Evolutionary conservation across 2,797 vertebrate species (phyloP).

Genomic region (Aplochiton taeniatus): DNA sequence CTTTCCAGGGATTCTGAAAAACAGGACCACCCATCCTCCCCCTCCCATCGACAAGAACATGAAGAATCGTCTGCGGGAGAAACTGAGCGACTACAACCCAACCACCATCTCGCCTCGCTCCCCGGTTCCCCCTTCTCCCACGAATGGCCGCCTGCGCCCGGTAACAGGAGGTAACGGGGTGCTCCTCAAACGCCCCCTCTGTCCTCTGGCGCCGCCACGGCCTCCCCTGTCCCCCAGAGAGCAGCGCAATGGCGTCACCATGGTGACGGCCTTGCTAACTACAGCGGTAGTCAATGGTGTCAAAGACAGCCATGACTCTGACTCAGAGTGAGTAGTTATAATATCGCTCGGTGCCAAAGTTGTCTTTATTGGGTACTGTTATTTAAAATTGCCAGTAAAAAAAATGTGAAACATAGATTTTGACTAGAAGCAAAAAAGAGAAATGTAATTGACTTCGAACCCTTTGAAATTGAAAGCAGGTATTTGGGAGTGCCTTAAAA

Average conservation of each 20-base stretch:
- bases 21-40: conserved; percentile 83
- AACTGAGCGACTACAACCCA: conserved; percentile 76
- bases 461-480: too few relatives aligned
- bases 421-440: too few relatives aligned
- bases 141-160: conserved; percentile 67
- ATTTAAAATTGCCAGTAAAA: too few relatives aligned
- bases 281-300: conserved; percentile 66
- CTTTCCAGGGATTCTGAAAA: conserved; percentile 84
- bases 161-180: conserved; percentile 62
- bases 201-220: conserved; percentile 52
- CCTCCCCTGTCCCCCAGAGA: conserved; percentile 49
- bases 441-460: too few relatives aligned
- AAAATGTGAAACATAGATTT: too few relatives aligned
- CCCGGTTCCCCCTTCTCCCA: conserved; percentile 71
- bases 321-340: conserved; percentile 73
- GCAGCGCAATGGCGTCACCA: conserved; percentile 77
- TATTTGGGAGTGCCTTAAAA: too few relatives aligned
- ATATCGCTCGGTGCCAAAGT: too few relatives aligned
- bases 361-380: too few relatives aligned
- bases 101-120: conserved; percentile 68
- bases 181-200: conserved; percentile 70
- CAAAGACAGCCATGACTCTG: conserved; percentile 72
- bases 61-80: conserved; percentile 80
- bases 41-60: conserved; percentile 79
- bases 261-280: conserved; percentile 71